Evolutionary conservation across 1,140 invertebrate species (phyloP), one percentile per base, ranked within the genome.

Genomic region (Aphidius ervi): DNA sequence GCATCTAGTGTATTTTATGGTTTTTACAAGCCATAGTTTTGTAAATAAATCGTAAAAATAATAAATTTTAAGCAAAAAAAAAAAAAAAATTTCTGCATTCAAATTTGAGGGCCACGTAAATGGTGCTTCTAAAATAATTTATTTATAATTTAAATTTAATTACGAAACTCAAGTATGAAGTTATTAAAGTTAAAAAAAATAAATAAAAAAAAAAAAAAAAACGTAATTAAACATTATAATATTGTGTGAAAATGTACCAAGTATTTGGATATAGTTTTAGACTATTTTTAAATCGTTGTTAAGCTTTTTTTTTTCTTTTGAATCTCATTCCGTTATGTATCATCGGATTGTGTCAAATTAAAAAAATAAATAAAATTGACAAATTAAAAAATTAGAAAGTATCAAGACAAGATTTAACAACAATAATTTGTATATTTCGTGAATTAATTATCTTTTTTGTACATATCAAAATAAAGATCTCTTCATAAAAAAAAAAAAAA

Each of bases 401-500:
- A 52, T 50, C 37, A 16, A 20, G 16, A 16, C 37, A 16, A 20
- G 16, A 16, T 9, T 58, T 55, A 50, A 68, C 64, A 68, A 52
- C 58, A 62, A 69, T 70, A 53, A 69, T 72, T 68, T 68, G 65
- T 70, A 70, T 70, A 70, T 62, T 52, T 61, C 31, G 55, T 64
- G 58, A 64, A 37, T 64, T 54, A 61, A 53, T 63, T 65, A 46
- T 49, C 59, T 56, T 67, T 70, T 72, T 72, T 72, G 70, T 72
- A 72, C 62, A 71, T 70, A 70, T 62, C 63, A 70, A 67, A 31
- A 54, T 66, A 70, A 68, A 70, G 57, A 67, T 62, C 63, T 68
- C 62, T 68, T 70, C 62, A 62, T 67, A 70, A 61, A 68, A 59
- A 31, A 31, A 31, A 31, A 31, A 31, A 31, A 31, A 1, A 31